Percentiles rank a stretch among this genome's conserved stretches.
These are phyloP conservation scores for Oreochromis mossambicus DNA, from an alignment of 2,797 vertebrate genomes.

Conservation along the genomic window DNA sequence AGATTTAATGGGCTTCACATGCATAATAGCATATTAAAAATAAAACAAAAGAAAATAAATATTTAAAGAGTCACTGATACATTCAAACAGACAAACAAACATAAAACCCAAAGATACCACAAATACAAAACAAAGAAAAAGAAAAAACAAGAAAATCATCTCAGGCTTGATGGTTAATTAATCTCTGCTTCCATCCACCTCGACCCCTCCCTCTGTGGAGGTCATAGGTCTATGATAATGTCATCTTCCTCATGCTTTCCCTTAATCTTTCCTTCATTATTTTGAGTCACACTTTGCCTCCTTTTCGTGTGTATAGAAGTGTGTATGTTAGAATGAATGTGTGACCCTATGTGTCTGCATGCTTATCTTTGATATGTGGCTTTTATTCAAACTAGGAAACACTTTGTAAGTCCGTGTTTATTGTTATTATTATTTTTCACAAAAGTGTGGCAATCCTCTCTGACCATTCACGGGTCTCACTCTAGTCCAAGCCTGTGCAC, in stretches of 20 bases:
- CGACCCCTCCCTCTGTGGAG: background rate
- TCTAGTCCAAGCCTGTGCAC: background rate
- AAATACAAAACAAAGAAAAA: background rate
- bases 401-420: rapidly evolving
- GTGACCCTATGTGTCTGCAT: background rate
- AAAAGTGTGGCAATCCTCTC: background rate
- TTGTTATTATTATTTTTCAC: background rate
- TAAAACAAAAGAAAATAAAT: background rate
- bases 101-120: background rate
- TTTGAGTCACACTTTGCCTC: background rate
- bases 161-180: background rate
- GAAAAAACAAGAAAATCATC: background rate
- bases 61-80: background rate
- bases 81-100: background rate
- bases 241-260: background rate
- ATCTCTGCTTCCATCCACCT: background rate
- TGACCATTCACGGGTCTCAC: background rate
- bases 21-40: background rate
- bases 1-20: rapidly evolving
- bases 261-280: background rate
- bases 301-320: background rate
- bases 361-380: background rate
- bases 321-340: background rate
- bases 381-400: background rate
- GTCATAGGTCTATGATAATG: background rate